phyloP scores from a whole-genome alignment of 1,140 invertebrate species.

The Paraescarpia echinospica region DNA sequence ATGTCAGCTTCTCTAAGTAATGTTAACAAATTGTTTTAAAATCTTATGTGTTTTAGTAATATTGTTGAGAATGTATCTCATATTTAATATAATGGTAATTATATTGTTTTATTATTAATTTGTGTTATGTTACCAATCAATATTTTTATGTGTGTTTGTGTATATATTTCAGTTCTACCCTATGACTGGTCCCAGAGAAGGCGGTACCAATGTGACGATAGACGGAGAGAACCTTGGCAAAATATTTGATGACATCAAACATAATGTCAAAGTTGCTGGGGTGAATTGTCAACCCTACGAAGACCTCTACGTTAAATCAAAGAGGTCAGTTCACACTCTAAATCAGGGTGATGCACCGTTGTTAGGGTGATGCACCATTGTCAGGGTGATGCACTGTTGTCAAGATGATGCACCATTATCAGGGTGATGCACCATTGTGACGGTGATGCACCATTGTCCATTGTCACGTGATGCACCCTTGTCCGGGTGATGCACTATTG shows the following conservation, averaged over 20 bases:
- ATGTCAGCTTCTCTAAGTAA: background rate
- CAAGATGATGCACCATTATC: background rate
- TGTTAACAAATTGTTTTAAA: background rate
- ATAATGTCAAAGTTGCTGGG: slow-evolving; percentile 89
- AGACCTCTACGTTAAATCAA: slow-evolving; percentile 53
- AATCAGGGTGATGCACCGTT: no score
- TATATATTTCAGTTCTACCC: slow-evolving; percentile 76
- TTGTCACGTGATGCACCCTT: no score
- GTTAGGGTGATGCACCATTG: background rate
- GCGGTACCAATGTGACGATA: slow-evolving; percentile 93
- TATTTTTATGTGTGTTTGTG: background rate
- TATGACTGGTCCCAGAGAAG: slow-evolving; percentile 89
- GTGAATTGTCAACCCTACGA: slow-evolving; percentile 88
- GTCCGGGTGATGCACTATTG: no score
- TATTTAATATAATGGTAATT: background rate
- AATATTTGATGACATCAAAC: slow-evolving; percentile 83
- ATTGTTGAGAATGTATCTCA: background rate
- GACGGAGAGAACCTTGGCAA: slow-evolving; percentile 94
- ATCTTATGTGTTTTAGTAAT: background rate
- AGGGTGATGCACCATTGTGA: background rate
- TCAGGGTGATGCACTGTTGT: background rate
- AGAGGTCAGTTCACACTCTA: slow-evolving; percentile 34
- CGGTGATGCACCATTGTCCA: no score
- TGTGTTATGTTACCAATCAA: background rate
- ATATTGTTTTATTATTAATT: background rate